Evolutionary conservation across 2,113 vertebrate species (phyloP), one percentile per base, ranked within the genome.

Genomic region (Leptodactylus fuscus): DNA sequence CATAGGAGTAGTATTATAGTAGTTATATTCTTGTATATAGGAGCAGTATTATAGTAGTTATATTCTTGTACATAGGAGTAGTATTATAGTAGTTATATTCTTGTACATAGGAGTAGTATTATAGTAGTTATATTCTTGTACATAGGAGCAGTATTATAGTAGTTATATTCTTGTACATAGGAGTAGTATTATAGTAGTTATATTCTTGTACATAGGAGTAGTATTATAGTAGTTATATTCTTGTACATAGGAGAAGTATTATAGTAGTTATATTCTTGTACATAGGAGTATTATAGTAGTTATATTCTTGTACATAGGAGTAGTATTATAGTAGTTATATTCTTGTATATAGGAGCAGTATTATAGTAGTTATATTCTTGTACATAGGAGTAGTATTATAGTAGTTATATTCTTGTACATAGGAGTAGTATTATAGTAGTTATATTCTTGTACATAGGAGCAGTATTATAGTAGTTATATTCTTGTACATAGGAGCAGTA

Each of bases 321-420:
- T 29, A 67, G 62, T 60, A 67, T 67, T 67, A 69, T 60, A 69
- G 65, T 69, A 69, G 12, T 34, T 67, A 34, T 34, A 67, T 34
- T 67, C 29, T 34, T 67, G 62, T 67, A 67, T 5, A 16, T 34
- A 34, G 62, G 60, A 16, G 62, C 62, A 67, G 62, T 60, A 67
- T 67, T 67, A 69, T 60, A 69, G 65, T 36, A 69, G 65, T 69
- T 69, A 55, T 55, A 55, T 55, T 65, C 27, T 65, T 65, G 12
- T 44, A 44, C 41, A 44, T 44, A 44, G 41, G 41, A 9, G 41
- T 9, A 44, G 41, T 13, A 62, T 67, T 34, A 67, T 67, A 67
- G 53, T 67, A 67, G 62, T 34, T 67, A 67, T 34, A 67, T 34
- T 67, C 29, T 34, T 67, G 62, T 67, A 34, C 46, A 49, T 49